Evolutionary conservation across 2,797 vertebrate species (phyloP).

Genomic region (Glyptemys insculpta): DNA sequence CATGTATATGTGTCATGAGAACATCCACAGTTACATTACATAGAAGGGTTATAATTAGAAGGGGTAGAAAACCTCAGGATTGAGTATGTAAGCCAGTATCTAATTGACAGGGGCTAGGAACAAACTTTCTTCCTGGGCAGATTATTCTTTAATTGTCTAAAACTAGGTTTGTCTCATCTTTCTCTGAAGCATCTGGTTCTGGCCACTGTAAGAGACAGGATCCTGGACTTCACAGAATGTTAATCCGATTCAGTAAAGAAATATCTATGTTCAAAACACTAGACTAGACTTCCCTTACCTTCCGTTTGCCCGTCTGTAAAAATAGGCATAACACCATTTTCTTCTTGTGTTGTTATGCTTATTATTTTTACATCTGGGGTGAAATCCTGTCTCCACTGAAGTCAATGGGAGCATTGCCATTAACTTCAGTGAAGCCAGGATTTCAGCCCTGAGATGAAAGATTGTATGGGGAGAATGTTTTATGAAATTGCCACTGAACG

Average conservation of each 20-base stretch:
- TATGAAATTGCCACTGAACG: background rate
- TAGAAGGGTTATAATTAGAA: background rate
- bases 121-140: background rate
- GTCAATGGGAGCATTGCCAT: background rate
- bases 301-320: background rate
- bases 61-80: background rate
- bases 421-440: background rate
- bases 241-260: background rate
- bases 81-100: background rate
- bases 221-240: background rate
- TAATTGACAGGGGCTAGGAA: constrained; percentile 10
- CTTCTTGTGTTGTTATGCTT: background rate
- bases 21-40: background rate
- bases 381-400: constrained; percentile 23
- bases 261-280: background rate
- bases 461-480: background rate
- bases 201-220: background rate
- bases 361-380: background rate
- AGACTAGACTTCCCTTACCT: background rate
- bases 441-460: constrained; percentile 25
- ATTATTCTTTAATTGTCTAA: background rate
- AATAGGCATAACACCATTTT: background rate
- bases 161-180: background rate
- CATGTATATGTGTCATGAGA: background rate
- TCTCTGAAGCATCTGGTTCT: background rate